Percentiles rank a stretch among this genome's conserved stretches.
Conservation (phyloP, 2,113 vertebrate species). For the Paratilapia polleni region DNA sequence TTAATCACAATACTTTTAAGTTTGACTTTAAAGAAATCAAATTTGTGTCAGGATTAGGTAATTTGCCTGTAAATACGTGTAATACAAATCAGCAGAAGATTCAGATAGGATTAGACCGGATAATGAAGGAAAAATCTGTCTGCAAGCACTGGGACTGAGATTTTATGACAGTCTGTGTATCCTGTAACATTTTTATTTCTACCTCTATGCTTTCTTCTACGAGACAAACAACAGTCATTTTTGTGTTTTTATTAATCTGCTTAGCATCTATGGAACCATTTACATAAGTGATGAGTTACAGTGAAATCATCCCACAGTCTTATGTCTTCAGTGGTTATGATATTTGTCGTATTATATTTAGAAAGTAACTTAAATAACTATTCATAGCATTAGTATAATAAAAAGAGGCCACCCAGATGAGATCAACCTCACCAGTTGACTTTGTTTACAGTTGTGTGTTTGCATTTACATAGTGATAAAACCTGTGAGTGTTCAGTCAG, state of each 20-base stretch:
- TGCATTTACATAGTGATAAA: conserved; percentile 23
- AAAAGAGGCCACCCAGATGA: not conserved
- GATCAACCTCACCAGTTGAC: conserved; percentile 1
- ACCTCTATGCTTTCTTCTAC: not conserved
- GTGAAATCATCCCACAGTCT: not conserved
- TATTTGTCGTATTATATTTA: not conserved
- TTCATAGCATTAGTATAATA: not conserved
- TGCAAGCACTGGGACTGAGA: not conserved
- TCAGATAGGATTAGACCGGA: conserved; percentile 18
- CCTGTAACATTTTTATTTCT: not conserved
- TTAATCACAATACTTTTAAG: not conserved
- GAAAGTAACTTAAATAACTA: not conserved
- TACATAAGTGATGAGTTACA: not conserved
- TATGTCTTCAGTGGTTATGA: no score
- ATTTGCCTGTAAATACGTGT: conserved; percentile 15
- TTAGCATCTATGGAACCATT: not conserved
- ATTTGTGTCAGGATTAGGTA: conserved; percentile 29
- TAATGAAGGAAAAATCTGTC: conserved; percentile 18
- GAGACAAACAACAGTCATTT: not conserved
- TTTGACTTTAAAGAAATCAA: conserved; percentile 29
- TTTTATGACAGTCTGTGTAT: not conserved
- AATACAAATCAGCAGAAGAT: conserved; percentile 30
- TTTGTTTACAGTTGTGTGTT: not conserved
- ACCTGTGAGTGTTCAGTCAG: not conserved
- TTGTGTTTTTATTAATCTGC: not conserved